These are phyloP conservation scores for Puma concolor DNA, from an alignment of 2,113 vertebrate species.

Conservation along the genomic window DNA sequence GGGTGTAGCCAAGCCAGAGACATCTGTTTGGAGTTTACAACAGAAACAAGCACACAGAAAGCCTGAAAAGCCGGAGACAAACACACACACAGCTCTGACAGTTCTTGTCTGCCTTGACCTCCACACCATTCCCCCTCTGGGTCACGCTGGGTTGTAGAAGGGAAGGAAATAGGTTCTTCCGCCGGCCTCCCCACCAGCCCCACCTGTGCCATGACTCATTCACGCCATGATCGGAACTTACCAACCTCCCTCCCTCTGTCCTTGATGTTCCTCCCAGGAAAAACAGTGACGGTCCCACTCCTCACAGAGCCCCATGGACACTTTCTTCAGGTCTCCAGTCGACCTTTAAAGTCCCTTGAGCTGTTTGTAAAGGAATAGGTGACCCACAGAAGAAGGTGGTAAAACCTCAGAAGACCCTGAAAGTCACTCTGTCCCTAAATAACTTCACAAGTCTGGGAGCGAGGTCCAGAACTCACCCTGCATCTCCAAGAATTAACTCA, in stretches of 20 bases:
- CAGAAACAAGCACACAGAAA: slow-evolving; percentile 47
- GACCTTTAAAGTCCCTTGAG: not conserved
- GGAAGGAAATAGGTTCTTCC: slow-evolving; percentile 3
- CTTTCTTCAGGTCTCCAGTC: not conserved
- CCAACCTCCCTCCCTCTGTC: not conserved
- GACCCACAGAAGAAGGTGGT: not conserved
- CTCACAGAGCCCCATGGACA: not conserved
- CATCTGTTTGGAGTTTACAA: slow-evolving; percentile 72
- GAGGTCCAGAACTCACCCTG: not conserved
- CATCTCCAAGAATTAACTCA: not conserved
- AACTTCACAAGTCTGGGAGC: not conserved
- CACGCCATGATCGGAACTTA: not conserved
- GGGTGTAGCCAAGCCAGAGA: slow-evolving; percentile 42
- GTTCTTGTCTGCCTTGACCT: not conserved
- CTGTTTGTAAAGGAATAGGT: not conserved
- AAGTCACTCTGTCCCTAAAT: slow-evolving; percentile 10
- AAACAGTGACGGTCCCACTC: not conserved
- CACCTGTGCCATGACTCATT: slow-evolving; percentile 19
- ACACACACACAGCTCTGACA: not conserved
- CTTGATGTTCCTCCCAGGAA: not conserved
- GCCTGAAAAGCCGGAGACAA: slow-evolving; percentile 4
- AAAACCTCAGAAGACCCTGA: not conserved
- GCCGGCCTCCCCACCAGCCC: not conserved
- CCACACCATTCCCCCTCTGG: not conserved
- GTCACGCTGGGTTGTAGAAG: not conserved